Conservation (phyloP, 2,113 vertebrate genomes). For the Emydura subglobosa region DNA sequence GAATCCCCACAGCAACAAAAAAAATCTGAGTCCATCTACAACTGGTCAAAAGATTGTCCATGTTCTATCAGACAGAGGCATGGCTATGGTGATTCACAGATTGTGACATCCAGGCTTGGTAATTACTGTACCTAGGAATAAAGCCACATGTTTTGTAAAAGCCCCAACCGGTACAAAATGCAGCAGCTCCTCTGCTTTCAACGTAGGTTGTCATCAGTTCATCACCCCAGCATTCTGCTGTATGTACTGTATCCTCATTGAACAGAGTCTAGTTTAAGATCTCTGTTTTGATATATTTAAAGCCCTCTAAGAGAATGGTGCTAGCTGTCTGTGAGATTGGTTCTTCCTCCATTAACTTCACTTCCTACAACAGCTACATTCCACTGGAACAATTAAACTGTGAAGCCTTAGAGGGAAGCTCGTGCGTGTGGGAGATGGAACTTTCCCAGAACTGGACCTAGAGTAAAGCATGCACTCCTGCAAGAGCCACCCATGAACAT, state of each 20-base stretch:
- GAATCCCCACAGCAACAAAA: neutral
- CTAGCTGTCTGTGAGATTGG: neutral
- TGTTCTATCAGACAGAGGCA: neutral
- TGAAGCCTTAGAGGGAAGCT: neutral
- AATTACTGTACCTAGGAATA: neutral
- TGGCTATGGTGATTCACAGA: rapidly evolving
- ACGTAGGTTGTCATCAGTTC: neutral
- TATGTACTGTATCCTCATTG: neutral
- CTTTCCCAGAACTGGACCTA: slow-evolving; percentile 26
- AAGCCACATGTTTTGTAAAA: neutral
- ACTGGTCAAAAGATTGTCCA: neutral
- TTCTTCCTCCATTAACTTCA: neutral
- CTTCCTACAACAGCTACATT: neutral
- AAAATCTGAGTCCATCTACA: neutral
- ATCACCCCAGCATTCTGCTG: neutral
- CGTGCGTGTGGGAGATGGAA: neutral
- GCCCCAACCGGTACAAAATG: neutral
- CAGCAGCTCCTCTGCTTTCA: neutral
- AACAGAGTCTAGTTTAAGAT: neutral
- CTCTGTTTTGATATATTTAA: neutral
- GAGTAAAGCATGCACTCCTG: neutral
- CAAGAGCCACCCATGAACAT: slow-evolving; percentile 6
- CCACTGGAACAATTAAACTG: neutral
- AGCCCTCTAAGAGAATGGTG: slow-evolving; percentile 15
- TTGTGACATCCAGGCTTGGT: neutral